Evolutionary conservation across 2,797 vertebrate species (phyloP).

Genomic region (Platyrinchus mystaceus): DNA sequence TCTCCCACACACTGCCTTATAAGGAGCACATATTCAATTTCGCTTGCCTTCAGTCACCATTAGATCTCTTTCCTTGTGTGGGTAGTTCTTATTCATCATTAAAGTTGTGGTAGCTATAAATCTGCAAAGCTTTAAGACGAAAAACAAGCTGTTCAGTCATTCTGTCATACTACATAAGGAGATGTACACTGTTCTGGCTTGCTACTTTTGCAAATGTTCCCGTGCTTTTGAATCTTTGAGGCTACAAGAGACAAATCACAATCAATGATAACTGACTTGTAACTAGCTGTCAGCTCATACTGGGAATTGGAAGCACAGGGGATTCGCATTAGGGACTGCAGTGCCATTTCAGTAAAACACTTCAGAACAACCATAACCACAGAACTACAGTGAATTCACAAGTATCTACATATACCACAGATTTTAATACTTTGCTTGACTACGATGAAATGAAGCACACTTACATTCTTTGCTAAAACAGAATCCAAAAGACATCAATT

Average conservation of each 20-base stretch:
- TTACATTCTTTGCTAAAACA: not conserved
- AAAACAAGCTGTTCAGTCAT: not conserved
- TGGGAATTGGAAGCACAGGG: not conserved
- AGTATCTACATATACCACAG: not conserved
- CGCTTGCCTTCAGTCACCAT: slow-evolving; percentile 24
- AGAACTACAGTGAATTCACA: not conserved
- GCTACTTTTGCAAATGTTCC: not conserved
- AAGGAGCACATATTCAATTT: slow-evolving; percentile 1
- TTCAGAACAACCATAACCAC: not conserved
- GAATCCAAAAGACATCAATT: not conserved
- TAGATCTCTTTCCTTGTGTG: slow-evolving; percentile 4
- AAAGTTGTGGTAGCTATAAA: not conserved
- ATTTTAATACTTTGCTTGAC: not conserved
- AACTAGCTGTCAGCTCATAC: not conserved
- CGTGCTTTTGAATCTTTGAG: not conserved
- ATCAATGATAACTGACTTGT: not conserved
- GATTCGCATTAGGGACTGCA: not conserved
- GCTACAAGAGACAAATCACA: not conserved
- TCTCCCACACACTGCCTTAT: slow-evolving; percentile 23
- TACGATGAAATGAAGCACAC: not conserved
- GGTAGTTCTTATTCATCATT: slow-evolving; percentile 31
- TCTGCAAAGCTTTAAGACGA: slow-evolving; percentile 12
- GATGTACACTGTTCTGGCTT: not conserved
- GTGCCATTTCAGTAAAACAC: not conserved
- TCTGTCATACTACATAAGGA: not conserved